These are phyloP conservation scores for Heliothis virescens DNA, from an alignment of 1,140 invertebrate genomes.

Conservation along the genomic window DNA sequence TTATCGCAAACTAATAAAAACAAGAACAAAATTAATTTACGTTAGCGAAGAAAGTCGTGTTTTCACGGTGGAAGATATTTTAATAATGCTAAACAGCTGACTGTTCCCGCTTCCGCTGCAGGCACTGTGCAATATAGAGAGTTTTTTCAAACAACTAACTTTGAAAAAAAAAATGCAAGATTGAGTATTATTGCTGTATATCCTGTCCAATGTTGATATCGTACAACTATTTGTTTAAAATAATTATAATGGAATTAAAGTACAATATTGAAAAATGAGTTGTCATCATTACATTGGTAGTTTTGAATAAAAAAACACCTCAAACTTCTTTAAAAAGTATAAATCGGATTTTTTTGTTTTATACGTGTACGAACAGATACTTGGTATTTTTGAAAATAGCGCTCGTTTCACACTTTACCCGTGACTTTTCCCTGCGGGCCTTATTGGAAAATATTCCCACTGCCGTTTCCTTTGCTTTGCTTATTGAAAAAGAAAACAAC, in stretches of 20 bases:
- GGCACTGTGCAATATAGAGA: slow-evolving; percentile 1
- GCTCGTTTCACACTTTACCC: slow-evolving; percentile 5
- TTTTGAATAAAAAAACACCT: no score
- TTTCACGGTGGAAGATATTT: slow-evolving; percentile 69
- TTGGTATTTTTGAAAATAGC: no score
- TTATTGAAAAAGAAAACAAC: slow-evolving; percentile 63
- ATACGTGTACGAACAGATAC: no score
- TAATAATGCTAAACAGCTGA: slow-evolving; percentile 77
- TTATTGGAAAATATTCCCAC: slow-evolving; percentile 74
- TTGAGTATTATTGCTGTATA: not conserved
- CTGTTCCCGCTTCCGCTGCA: slow-evolving; percentile 69
- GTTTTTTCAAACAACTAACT: not conserved
- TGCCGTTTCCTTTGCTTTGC: slow-evolving; percentile 66
- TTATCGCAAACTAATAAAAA: slow-evolving; percentile 14
- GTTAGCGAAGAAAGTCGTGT: slow-evolving; percentile 45
- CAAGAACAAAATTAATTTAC: slow-evolving; percentile 56
- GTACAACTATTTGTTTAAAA: no score
- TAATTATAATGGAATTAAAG: no score
- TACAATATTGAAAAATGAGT: no score
- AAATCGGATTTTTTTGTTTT: no score
- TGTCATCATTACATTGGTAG: no score
- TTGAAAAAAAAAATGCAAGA: not conserved
- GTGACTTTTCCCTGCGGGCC: slow-evolving; percentile 62
- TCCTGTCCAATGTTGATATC: no score
- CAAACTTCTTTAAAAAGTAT: no score